Base-by-base conservation (phyloP, 2,888 invertebrate genomes). In the Ophion ellenae region DNA sequence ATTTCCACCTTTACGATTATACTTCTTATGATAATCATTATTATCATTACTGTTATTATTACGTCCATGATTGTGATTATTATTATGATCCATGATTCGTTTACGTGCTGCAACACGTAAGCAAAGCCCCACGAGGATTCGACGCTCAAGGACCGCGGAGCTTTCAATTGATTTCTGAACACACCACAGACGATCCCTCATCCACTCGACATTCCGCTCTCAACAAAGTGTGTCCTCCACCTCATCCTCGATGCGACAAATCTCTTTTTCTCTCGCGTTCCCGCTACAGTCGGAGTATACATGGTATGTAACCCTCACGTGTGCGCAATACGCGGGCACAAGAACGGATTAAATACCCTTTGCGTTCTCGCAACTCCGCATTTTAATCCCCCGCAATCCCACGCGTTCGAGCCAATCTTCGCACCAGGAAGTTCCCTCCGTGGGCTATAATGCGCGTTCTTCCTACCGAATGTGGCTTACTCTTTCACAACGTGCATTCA, bases 321-420 rank as follows among this genome's bases (percentile, higher is more conserved):
- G 74, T 67, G 73, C 28, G 74, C 64, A 70, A 84, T 81, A 76
- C 66, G 75, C 81, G 17, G 24, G 4, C 53, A 67, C 73, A 59
- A 70, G 71, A 53, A 71, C 76, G 85, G 85, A 86, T 86, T 86
- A 86, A 83, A 83, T 83, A 86, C 80, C 85, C 83, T 80, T 80
- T 82, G 75, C 47, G 63, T 71, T 82, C 78, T 59, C 69, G 57
- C 75, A 71, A 80, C 82, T 75, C 80, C 76, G 20, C 66, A 84
- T 81, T 81, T 86, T 84, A 86, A 86, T 84, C 84, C 81, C 84
- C 81, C 85, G 86, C 84, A 86, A 84, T 84, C 86, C 86, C 84
- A 86, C 86, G 86, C 83, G 73, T 76, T 77, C 17, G 20, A 66
- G 57, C 75, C 78, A 74, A 85, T 78, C 77, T 81, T 78, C 74